A percentile compares a stretch with the other conserved stretches of the same genome.
These are phyloP conservation scores for Zele albiditarsus DNA, from an alignment of 2,888 invertebrate genomes.

Conservation along the genomic window DNA sequence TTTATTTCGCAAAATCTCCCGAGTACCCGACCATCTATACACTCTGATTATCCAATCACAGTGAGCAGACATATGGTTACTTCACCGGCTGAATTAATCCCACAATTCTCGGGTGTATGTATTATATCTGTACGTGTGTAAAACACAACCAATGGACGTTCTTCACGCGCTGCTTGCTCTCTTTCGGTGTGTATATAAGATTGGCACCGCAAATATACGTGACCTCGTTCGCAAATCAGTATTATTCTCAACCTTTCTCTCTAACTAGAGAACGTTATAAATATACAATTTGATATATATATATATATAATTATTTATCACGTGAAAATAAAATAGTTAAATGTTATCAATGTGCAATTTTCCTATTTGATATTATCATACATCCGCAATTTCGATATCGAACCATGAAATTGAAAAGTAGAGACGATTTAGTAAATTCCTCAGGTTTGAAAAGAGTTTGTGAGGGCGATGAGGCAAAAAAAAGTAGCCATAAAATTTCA, in stretches of 20 bases:
- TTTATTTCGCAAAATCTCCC: conserved; percentile 32
- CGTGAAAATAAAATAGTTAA: not conserved
- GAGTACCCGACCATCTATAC: not conserved
- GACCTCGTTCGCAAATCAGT: conserved; percentile 71
- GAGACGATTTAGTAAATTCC: not conserved
- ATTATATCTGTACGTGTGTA: conserved; percentile 6
- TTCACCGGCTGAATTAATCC: conserved; percentile 46
- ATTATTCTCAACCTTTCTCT: conserved; percentile 65
- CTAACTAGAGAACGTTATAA: conserved; percentile 36
- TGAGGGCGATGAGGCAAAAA: not conserved
- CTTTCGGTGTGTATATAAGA: conserved; percentile 65
- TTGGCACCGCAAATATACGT: conserved; percentile 71
- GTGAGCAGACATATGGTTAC: conserved; percentile 51
- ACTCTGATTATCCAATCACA: conserved; percentile 59
- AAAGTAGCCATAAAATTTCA: conserved; percentile 2
- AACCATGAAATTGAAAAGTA: conserved; percentile 10
- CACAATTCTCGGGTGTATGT: conserved; percentile 33
- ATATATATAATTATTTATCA: conserved; percentile 13
- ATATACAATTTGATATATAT: conserved; percentile 18
- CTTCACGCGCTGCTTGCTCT: conserved; percentile 29
- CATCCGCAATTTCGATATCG: conserved; percentile 2
- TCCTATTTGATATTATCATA: not conserved
- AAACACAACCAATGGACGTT: not conserved
- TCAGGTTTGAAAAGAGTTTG: not conserved
- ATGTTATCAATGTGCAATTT: not conserved